phyloP scores from a whole-genome alignment of 1,140 invertebrate species.

The Copidosoma floridanum region DNA sequence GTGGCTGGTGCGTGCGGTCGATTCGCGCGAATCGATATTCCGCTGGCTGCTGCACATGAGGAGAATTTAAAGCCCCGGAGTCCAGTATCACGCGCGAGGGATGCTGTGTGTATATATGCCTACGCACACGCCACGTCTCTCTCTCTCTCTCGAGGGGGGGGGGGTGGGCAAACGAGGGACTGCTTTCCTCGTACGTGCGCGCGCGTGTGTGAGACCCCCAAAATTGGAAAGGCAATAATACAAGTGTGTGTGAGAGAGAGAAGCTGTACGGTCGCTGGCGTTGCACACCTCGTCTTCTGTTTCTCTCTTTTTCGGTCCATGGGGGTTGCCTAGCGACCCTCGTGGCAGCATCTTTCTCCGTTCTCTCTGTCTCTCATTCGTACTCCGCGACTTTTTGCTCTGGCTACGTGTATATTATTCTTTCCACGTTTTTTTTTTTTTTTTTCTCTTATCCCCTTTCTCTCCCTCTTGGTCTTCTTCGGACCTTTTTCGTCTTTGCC shows the following conservation, averaged over 20 bases:
- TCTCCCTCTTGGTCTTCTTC: background rate
- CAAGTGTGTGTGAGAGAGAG: conserved; percentile 7
- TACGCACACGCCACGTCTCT: no score
- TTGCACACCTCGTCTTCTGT: conserved; percentile 23
- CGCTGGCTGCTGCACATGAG: background rate
- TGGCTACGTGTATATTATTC: conserved; percentile 13
- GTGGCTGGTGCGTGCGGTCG: no score
- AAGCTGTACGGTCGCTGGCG: background rate
- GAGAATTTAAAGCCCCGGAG: conserved; percentile 8
- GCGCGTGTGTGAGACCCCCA: conserved; percentile 34
- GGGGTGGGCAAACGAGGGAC: background rate
- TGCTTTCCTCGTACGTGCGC: background rate
- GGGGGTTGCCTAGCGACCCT: conserved; percentile 53
- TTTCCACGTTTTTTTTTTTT: conserved; percentile 23
- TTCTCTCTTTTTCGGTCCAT: conserved; percentile 31
- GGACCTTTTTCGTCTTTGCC: background rate
- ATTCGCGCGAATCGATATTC: conserved; percentile 17
- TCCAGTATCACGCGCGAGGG: conserved; percentile 20
- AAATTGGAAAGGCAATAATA: conserved; percentile 55
- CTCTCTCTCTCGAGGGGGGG: no score
- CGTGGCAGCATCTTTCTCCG: conserved; percentile 14
- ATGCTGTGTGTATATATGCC: background rate
- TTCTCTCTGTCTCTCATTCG: conserved; percentile 14
- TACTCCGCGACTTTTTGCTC: background rate
- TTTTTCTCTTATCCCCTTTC: background rate